Conservation (phyloP, 2,797 vertebrate species). For the Erpetoichthys calabaricus region DNA sequence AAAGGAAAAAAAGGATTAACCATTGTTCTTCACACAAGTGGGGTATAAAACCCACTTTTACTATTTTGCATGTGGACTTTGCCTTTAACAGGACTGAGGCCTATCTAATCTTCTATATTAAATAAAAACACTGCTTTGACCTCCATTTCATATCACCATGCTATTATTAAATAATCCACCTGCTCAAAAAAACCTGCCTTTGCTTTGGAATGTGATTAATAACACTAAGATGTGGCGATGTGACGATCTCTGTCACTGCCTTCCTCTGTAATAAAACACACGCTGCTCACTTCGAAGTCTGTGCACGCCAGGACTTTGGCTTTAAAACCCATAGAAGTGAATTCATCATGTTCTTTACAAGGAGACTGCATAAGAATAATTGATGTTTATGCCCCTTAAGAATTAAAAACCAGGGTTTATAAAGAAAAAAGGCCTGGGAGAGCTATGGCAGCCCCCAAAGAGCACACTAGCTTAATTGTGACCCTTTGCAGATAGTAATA, state of each 20-base stretch:
- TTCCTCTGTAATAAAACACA: too few species aligned
- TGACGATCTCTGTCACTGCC: background rate
- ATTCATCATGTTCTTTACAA: too few species aligned
- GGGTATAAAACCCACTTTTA: constrained; percentile 24
- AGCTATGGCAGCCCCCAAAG: too few species aligned
- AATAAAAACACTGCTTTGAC: background rate
- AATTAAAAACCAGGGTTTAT: too few species aligned
- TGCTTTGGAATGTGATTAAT: background rate
- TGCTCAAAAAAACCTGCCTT: background rate
- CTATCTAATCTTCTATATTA: constrained; percentile 8
- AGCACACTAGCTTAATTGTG: too few species aligned
- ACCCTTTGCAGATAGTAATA: too few species aligned
- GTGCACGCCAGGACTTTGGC: too few species aligned
- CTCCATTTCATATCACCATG: background rate
- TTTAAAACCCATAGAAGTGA: too few species aligned
- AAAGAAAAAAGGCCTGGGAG: too few species aligned
- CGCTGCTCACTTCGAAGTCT: too few species aligned
- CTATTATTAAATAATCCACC: background rate
- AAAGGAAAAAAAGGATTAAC: constrained; percentile 15
- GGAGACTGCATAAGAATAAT: too few species aligned
- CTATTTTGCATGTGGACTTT: constrained; percentile 14
- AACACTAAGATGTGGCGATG: background rate
- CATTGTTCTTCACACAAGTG: constrained; percentile 18
- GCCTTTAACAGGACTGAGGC: constrained; percentile 6
- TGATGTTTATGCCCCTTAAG: too few species aligned